These are phyloP conservation scores for Rousettus madagascariensis DNA, from an alignment of 2,797 vertebrate genomes.

Conservation along the genomic window DNA sequence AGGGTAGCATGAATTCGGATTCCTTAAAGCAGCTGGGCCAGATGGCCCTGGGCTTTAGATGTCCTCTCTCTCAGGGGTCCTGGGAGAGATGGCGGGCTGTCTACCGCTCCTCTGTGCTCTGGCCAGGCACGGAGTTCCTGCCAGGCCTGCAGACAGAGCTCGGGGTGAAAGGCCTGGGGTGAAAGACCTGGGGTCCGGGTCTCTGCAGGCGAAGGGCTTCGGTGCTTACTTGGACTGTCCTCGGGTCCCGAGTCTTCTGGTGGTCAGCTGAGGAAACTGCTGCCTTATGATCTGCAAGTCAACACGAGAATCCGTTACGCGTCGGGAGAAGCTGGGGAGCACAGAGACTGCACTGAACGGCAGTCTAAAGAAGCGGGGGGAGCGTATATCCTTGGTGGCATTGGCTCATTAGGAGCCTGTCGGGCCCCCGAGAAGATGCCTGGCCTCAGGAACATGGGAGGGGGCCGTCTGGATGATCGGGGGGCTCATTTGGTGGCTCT, in stretches of 20 bases:
- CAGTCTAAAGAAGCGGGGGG: not conserved
- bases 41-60: not conserved
- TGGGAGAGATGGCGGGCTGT: not conserved
- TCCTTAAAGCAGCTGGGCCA: not conserved
- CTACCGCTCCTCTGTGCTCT: not conserved
- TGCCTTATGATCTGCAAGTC: constrained; percentile 96
- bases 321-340: not conserved
- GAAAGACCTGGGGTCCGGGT: not conserved
- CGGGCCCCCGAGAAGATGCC: accelerated
- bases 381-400: accelerated
- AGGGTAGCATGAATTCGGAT: not conserved
- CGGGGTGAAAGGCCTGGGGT: not conserved
- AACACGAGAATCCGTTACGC: constrained; percentile 73
- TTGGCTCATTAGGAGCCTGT: not conserved
- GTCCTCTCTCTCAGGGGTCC: not conserved
- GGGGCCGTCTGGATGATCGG: too few species aligned
- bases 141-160: not conserved
- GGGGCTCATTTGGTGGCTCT: not conserved
- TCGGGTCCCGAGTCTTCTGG: constrained; percentile 96
- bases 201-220: not conserved
- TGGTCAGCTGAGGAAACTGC: constrained; percentile 97
- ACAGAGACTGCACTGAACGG: not conserved
- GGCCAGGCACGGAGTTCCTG: not conserved
- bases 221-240: constrained; percentile 98
- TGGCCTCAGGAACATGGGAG: accelerated